These are phyloP conservation scores for Chelonus insularis DNA, from an alignment of 1,140 invertebrate genomes.

Conservation along the genomic window DNA sequence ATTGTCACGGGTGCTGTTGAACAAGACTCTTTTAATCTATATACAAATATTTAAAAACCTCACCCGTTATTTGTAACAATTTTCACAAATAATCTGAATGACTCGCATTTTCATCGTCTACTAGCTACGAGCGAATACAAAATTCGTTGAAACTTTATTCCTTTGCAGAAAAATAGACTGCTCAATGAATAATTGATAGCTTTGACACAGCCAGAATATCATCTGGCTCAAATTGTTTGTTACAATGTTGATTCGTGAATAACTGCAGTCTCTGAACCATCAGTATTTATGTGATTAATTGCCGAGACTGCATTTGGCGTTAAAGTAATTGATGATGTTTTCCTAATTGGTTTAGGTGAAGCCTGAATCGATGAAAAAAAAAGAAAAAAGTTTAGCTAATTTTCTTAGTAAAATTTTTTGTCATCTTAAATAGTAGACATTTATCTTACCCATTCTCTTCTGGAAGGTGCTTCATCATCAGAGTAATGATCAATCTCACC, in stretches of 20 bases:
- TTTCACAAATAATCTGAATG: background rate
- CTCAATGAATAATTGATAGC: background rate
- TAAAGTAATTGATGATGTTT: constrained; percentile 52
- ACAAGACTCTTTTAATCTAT: background rate
- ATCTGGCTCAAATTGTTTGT: constrained; percentile 53
- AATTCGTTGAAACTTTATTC: constrained; percentile 35
- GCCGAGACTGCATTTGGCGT: constrained; percentile 43
- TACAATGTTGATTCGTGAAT: constrained; percentile 59
- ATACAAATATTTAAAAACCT: background rate
- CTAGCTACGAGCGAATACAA: constrained; percentile 35
- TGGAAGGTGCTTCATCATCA: constrained; percentile 52
- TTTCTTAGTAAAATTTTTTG: constrained; percentile 28
- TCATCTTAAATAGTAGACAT: constrained; percentile 1
- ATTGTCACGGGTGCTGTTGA: constrained; percentile 20
- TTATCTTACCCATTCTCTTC: constrained; percentile 53
- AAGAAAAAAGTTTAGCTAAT: no score
- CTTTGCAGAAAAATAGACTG: background rate
- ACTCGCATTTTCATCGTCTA: background rate
- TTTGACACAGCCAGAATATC: constrained; percentile 32
- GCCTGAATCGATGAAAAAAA: no score
- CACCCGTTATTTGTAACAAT: background rate
- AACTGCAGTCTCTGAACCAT: constrained; percentile 47
- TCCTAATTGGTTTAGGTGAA: constrained; percentile 52
- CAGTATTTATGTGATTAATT: constrained; percentile 44
- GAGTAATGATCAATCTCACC: constrained; percentile 55